Percentiles rank a stretch among this genome's conserved stretches.
Evolutionary conservation across 2,888 invertebrate genomes (phyloP).

Genomic region (Hirtodrosophila cameraria): DNA sequence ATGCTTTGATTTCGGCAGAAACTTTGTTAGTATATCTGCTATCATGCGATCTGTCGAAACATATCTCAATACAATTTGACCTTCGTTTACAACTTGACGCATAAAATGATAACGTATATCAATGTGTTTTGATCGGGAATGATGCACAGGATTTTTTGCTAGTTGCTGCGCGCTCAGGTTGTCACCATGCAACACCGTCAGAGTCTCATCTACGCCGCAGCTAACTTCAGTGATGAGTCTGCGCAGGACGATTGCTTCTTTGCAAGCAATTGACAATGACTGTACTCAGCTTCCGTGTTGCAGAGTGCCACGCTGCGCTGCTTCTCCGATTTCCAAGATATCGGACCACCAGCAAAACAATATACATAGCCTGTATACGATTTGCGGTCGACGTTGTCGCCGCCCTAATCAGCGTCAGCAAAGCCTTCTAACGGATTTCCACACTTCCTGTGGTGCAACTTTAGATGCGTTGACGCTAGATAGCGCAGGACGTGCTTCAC

Average conservation of each 20-base stretch:
- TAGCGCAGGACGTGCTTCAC: constrained; percentile 14
- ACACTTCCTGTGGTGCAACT: constrained; percentile 12
- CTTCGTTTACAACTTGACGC: constrained; percentile 15
- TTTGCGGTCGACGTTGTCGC: constrained; percentile 15
- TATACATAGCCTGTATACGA: constrained; percentile 22
- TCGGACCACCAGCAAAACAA: constrained; percentile 13
- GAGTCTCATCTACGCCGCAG: constrained; percentile 3
- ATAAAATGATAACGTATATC: constrained; percentile 30
- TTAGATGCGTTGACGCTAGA: background rate
- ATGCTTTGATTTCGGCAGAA: constrained; percentile 5
- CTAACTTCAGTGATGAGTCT: constrained; percentile 7
- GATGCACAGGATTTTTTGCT: constrained; percentile 30
- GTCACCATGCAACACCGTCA: constrained; percentile 1
- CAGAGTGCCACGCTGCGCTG: constrained; percentile 33
- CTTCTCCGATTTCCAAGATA: constrained; percentile 31
- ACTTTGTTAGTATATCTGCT: constrained; percentile 28
- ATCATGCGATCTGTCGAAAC: constrained; percentile 23
- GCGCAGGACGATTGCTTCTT: constrained; percentile 23
- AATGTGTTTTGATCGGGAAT: constrained; percentile 33
- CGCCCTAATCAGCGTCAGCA: constrained; percentile 40
- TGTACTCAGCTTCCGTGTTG: constrained; percentile 36
- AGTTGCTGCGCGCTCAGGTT: constrained; percentile 1
- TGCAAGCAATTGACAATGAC: constrained; percentile 34
- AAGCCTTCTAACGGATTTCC: constrained; percentile 13
- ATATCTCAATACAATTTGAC: constrained; percentile 21